phyloP scores from a whole-genome alignment of 2,113 vertebrate species.

The Corythoichthys intestinalis region DNA sequence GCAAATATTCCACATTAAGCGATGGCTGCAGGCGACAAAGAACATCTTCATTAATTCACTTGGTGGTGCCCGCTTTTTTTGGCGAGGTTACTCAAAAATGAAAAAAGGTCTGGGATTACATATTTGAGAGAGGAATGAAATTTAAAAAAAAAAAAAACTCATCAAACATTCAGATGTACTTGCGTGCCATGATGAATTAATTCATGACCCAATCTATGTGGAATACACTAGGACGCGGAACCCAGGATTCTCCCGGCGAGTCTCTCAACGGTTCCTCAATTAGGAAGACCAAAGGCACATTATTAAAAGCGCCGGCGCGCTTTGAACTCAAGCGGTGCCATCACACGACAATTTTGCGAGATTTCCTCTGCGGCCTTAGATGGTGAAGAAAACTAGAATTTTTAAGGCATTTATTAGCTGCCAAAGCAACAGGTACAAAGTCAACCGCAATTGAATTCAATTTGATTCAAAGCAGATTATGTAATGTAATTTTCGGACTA shows the following conservation, averaged over 20 bases:
- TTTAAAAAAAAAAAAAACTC: conserved; percentile 18
- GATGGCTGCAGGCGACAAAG: conserved; percentile 44
- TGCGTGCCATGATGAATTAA: conserved; percentile 41
- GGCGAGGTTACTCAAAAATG: conserved; percentile 32
- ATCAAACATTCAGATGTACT: conserved; percentile 47
- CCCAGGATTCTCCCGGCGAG: conserved; percentile 27
- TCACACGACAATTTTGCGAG: conserved; percentile 24
- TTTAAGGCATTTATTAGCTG: neutral
- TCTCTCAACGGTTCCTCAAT: conserved; percentile 34
- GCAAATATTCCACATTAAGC: conserved; percentile 49
- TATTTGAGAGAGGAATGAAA: conserved; percentile 15
- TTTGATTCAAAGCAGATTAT: no score
- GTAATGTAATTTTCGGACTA: no score
- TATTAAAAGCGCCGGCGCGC: conserved; percentile 22
- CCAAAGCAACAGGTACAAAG: neutral
- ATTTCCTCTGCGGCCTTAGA: conserved; percentile 9
- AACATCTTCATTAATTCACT: conserved; percentile 59
- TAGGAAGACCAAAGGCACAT: conserved; percentile 47
- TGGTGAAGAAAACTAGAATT: neutral
- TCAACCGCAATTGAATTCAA: no score
- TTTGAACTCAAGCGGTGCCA: conserved; percentile 40
- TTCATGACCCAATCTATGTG: conserved; percentile 49
- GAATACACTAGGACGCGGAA: conserved; percentile 39
- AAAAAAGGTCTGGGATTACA: conserved; percentile 41
- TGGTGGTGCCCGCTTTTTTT: conserved; percentile 32